Evolutionary conservation across 2,888 invertebrate species (phyloP).

Genomic region (Syrista parreyssii): DNA sequence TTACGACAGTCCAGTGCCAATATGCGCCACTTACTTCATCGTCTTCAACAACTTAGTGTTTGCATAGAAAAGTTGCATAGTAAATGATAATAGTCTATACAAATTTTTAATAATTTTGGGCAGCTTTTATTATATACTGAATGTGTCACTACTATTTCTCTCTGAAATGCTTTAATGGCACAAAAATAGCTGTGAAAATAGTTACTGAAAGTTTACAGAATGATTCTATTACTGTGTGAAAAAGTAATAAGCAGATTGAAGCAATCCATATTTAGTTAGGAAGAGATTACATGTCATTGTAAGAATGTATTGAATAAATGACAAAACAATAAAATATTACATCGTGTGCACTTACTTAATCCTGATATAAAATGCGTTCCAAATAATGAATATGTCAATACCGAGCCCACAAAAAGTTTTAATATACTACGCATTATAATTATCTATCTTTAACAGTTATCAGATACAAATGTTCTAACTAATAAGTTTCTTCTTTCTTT

Average conservation of each 20-base stretch:
- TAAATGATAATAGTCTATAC: conserved; percentile 38
- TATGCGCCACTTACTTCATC: conserved; percentile 84
- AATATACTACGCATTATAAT: not conserved
- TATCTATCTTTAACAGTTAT: not conserved
- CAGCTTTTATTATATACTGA: not conserved
- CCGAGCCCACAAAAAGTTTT: not conserved
- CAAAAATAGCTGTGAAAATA: not conserved
- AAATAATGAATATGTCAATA: no score
- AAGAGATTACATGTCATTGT: not conserved
- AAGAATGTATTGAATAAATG: not conserved
- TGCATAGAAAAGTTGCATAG: conserved; percentile 85
- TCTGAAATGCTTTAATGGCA: not conserved
- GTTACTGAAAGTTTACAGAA: not conserved
- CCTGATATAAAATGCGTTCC: no score
- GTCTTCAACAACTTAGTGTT: conserved; percentile 84
- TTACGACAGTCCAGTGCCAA: conserved; percentile 78
- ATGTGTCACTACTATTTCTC: not conserved
- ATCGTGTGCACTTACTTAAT: no score
- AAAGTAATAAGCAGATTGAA: not conserved
- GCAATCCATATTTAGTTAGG: not conserved
- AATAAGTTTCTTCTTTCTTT: not conserved
- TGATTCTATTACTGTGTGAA: no score
- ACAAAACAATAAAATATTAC: not conserved
- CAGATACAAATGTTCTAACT: not conserved
- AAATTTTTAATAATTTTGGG: not conserved